Conservation (phyloP, 2,113 vertebrate species). For the Syrmaticus mikado region DNA sequence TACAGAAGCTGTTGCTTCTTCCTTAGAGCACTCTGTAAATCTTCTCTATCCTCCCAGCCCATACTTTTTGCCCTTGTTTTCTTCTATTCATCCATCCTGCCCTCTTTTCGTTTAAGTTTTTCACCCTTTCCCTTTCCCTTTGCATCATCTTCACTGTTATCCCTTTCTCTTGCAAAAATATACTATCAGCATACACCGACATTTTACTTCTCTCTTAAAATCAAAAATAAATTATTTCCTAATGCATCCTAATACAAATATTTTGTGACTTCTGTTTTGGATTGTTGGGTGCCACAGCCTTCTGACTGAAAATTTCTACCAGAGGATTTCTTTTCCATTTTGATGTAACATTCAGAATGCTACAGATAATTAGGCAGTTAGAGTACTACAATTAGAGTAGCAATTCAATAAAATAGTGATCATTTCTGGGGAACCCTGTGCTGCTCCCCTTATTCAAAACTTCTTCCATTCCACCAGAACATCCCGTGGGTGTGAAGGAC, state of each 20-base stretch:
- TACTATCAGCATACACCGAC: not conserved
- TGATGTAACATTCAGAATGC: not conserved
- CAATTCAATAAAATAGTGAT: not conserved
- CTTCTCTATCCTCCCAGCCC: not conserved
- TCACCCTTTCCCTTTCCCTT: constrained; percentile 1
- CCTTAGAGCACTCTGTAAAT: not conserved
- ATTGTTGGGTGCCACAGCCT: not conserved
- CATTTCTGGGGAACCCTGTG: not conserved
- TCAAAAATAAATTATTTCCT: not conserved
- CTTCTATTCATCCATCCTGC: not conserved
- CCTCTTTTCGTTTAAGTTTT: not conserved
- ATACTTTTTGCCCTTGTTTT: not conserved
- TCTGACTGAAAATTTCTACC: not conserved
- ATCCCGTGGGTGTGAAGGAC: not conserved
- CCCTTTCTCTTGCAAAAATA: not conserved
- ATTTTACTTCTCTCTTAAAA: not conserved
- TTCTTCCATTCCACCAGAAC: not conserved
- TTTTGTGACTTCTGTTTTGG: not conserved
- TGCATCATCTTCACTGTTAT: not conserved
- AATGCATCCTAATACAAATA: not conserved
- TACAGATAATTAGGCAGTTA: not conserved
- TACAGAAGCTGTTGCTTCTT: not conserved
- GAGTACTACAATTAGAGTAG: not conserved
- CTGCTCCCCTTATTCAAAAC: not conserved
- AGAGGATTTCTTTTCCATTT: constrained; percentile 5